Base-by-base conservation (phyloP, 1,140 invertebrate species). In the Lethocerus indicus region DNA sequence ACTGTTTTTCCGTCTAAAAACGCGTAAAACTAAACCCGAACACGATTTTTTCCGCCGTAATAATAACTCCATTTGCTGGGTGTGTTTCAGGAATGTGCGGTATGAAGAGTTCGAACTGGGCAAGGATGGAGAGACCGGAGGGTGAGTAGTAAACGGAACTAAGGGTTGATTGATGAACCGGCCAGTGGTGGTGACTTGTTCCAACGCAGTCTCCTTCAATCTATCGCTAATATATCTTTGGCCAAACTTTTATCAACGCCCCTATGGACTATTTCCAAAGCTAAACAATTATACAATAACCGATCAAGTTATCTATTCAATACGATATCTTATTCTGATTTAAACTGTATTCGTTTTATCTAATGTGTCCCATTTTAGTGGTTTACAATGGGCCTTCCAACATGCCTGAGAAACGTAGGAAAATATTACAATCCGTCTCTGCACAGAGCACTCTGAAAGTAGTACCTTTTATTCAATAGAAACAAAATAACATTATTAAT, bases 81-180 rank as follows among this genome's bases (percentile, higher is more conserved):
- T 32, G 12, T 53, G 51, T 46, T 58, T 47, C 53, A 55, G 49
- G 36, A 58, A 58, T 37, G 45, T 56, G 25, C 54, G 58, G 51
- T 59, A 61, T 47, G 57, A 57, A 37, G 58, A 57, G 49, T 57
- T 54, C 21, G 57, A 57, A 40, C 50, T 59, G 23, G 51, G 50
- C 29, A 53, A 42, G 16, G 57, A 58, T 27, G 53, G 53, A 16
- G 49, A 58, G 23, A 47, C 51, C 3, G 51, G 50, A 23, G 49
- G 49, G 26, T 36, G 46, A 46, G 41, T 44, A 42, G 27, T 35
- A 2, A 9, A 35, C 18, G 37, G 37, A 20, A 16, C n/a, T 5
- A 20, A 16, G 6, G 6, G n/a, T 9, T 5, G n/a, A 7, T 16
- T 40, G 21, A 5, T 16, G 6, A 16, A 40, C 21, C 21, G 21